phyloP scores from a whole-genome alignment of 92 coral and sea anemone species.

The Palythoa grandiflora region DNA sequence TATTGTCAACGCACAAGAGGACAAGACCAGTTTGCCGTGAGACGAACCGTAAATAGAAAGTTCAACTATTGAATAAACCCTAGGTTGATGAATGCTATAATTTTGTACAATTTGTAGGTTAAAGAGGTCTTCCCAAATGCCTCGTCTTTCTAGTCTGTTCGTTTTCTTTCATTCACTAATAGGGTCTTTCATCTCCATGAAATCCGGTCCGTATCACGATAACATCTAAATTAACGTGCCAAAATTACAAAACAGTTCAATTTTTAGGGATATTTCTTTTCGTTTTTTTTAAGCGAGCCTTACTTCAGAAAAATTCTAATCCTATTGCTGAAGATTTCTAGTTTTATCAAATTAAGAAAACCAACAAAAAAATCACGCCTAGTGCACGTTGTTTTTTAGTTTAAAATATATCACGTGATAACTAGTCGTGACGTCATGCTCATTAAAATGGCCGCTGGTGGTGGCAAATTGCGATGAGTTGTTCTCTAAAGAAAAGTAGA shows the following conservation, averaged over 20 bases:
- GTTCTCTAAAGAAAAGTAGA: slow-evolving; percentile 60
- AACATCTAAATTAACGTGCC: slow-evolving; percentile 45
- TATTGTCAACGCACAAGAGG: slow-evolving; percentile 21
- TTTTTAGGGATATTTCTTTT: slow-evolving; percentile 5
- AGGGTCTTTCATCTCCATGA: slow-evolving; percentile 40
- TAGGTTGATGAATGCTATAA: background rate
- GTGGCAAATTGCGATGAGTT: slow-evolving; percentile 43
- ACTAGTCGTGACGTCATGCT: slow-evolving; percentile 51
- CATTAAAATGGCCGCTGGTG: slow-evolving; percentile 56
- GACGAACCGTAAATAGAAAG: background rate
- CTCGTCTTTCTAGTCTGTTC: background rate
- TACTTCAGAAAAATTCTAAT: too few species aligned
- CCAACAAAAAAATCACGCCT: too few species aligned
- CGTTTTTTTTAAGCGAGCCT: background rate
- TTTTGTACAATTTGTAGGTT: background rate
- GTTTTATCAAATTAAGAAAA: background rate
- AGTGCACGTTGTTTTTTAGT: background rate
- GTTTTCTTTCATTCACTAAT: slow-evolving; percentile 23
- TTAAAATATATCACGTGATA: slow-evolving; percentile 48
- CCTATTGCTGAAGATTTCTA: background rate
- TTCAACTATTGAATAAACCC: background rate
- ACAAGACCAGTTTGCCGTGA: slow-evolving; percentile 42
- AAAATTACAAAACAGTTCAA: slow-evolving; percentile 44
- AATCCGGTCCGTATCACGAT: slow-evolving; percentile 46
- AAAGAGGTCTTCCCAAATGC: background rate